Evolutionary conservation across 2,888 invertebrate species (phyloP).

Genomic region (Eledona agricola): DNA sequence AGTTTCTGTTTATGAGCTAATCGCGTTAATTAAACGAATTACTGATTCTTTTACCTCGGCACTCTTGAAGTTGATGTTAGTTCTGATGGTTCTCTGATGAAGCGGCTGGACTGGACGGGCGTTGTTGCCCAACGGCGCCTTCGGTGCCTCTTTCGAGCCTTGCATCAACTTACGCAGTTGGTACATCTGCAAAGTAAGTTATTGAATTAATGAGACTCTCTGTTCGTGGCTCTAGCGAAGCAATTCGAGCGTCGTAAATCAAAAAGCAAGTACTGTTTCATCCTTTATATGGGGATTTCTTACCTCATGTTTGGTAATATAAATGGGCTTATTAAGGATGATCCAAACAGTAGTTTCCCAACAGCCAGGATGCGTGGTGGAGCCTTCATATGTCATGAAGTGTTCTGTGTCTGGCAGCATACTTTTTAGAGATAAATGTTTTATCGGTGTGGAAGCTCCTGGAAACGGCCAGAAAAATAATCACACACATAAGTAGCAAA

Average conservation of each 20-base stretch:
- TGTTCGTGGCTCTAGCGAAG: conserved; percentile 17
- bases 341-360: conserved; percentile 99
- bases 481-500: conserved; percentile 11
- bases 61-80: conserved; percentile 95
- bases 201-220: conserved; percentile 29
- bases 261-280: conserved; percentile 14
- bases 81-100: conserved; percentile 92
- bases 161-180: conserved; percentile 88
- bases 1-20: no score
- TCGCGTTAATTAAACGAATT: no score
- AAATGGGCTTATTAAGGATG: conserved; percentile 96
- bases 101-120: conserved; percentile 92
- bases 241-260: conserved; percentile 29
- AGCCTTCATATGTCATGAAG: conserved; percentile 98
- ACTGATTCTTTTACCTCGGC: conserved; percentile 56
- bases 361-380: conserved; percentile 97
- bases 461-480: conserved; percentile 49
- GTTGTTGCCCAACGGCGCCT: conserved; percentile 93
- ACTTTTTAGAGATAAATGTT: conserved; percentile 84
- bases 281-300: conserved; percentile 48
- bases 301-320: conserved; percentile 96
- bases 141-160: conserved; percentile 84
- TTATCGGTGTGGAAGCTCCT: conserved; percentile 86
- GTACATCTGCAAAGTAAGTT: conserved; percentile 74
- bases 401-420: conserved; percentile 91